Evolutionary conservation across 2,888 invertebrate species (phyloP).

Genomic region (Notodonta ziczac): DNA sequence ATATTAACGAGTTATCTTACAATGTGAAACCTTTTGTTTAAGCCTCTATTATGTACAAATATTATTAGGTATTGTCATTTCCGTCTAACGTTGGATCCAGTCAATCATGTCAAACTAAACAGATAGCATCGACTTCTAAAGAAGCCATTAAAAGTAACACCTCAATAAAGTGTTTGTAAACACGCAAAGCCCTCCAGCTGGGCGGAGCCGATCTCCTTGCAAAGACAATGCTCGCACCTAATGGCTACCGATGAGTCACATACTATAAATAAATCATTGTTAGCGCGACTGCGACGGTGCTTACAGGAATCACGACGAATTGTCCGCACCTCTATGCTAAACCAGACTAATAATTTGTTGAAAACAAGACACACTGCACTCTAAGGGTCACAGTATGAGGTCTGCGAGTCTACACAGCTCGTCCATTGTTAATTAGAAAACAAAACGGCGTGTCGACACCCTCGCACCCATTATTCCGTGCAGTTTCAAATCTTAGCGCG

Average conservation of each 20-base stretch:
- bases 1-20: no score
- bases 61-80: slow-evolving; percentile 6
- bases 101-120: slow-evolving; percentile 70
- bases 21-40: background rate
- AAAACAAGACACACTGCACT: slow-evolving; percentile 72
- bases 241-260: slow-evolving; percentile 78
- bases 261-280: slow-evolving; percentile 79
- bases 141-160: slow-evolving; percentile 79
- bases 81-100: slow-evolving; percentile 27
- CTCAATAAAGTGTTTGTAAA: slow-evolving; percentile 84
- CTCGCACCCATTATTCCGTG: slow-evolving; percentile 73
- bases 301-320: slow-evolving; percentile 78
- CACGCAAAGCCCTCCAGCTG: slow-evolving; percentile 79
- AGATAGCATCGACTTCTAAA: slow-evolving; percentile 73
- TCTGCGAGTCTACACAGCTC: slow-evolving; percentile 60
- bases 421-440: slow-evolving; percentile 74
- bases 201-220: slow-evolving; percentile 53
- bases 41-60: background rate
- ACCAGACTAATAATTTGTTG: slow-evolving; percentile 83
- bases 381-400: slow-evolving; percentile 79
- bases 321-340: slow-evolving; percentile 74
- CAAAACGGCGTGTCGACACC: slow-evolving; percentile 82
- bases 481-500: slow-evolving; percentile 67
- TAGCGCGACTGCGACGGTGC: slow-evolving; percentile 54
- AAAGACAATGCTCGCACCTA: slow-evolving; percentile 73